phyloP scores from a whole-genome alignment of 2,113 vertebrate genomes.

The Lepisosteus osseus region DNA sequence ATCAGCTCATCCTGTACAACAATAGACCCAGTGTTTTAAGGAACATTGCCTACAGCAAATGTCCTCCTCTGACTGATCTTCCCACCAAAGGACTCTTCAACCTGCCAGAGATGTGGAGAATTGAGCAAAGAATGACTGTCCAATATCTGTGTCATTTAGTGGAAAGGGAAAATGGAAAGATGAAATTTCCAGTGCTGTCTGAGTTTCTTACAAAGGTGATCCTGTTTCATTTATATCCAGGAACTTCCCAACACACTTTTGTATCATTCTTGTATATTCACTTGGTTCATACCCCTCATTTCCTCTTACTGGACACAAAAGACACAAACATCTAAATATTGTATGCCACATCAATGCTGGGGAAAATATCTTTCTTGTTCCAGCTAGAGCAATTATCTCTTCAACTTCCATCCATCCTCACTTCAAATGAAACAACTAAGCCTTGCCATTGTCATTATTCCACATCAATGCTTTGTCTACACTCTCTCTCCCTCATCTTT shows the following conservation, averaged over 20 bases:
- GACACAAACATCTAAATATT: no score
- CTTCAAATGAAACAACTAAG: no score
- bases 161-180: slow-evolving; percentile 28
- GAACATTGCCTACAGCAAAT: slow-evolving; percentile 15
- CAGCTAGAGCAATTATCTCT: no score
- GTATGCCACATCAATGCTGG: not conserved
- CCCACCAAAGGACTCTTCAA: slow-evolving; percentile 15
- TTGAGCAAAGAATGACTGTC: slow-evolving; percentile 36
- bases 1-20: slow-evolving; percentile 11
- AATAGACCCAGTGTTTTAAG: slow-evolving; percentile 4
- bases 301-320: no score
- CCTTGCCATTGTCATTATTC: no score
- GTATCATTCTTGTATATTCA: no score
- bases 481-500: no score
- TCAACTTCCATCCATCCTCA: no score
- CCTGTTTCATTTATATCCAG: not conserved
- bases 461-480: no score
- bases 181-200: slow-evolving; percentile 18
- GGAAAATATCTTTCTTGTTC: not conserved
- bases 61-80: not conserved
- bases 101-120: slow-evolving; percentile 34
- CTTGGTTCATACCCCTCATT: no score
- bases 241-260: no score
- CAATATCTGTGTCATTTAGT: slow-evolving; percentile 31
- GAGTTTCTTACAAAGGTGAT: slow-evolving; percentile 27